A percentile compares a stretch with the other conserved stretches of the same genome.
phyloP scores from a whole-genome alignment of 2,797 vertebrate genomes.

The Discoglossus pictus region DNA sequence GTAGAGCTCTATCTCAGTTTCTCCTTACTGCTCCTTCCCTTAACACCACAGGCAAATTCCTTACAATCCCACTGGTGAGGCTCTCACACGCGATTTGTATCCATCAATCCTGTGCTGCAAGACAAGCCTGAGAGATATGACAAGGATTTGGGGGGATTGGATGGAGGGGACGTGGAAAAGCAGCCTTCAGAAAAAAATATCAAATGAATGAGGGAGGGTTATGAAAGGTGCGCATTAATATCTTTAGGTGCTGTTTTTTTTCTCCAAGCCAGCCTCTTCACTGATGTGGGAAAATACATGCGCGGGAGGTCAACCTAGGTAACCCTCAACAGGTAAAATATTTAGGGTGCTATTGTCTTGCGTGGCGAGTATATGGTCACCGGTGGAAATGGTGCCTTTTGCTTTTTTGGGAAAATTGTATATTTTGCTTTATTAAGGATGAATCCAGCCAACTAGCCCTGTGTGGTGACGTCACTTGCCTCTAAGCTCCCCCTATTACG shows the following conservation, averaged over 20 bases:
- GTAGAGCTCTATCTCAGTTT: slow-evolving; percentile 71
- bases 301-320: slow-evolving; percentile 70
- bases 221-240: slow-evolving; percentile 67
- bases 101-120: slow-evolving; percentile 71
- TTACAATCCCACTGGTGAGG: slow-evolving; percentile 73
- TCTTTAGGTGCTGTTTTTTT: slow-evolving; percentile 57
- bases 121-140: slow-evolving; percentile 63
- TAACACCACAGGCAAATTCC: slow-evolving; percentile 77
- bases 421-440: too few species aligned
- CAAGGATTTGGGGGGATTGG: slow-evolving; percentile 54
- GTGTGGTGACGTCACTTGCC: slow-evolving; percentile 48
- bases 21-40: slow-evolving; percentile 80
- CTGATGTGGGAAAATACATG: slow-evolving; percentile 58
- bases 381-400: slow-evolving; percentile 27
- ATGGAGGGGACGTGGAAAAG: slow-evolving; percentile 54
- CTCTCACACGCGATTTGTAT: slow-evolving; percentile 70
- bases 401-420: slow-evolving; percentile 20
- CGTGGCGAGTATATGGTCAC: slow-evolving; percentile 2
- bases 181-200: slow-evolving; percentile 55
- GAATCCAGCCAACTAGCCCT: slow-evolving; percentile 27
- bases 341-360: not conserved
- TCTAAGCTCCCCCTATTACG: slow-evolving; percentile 34
- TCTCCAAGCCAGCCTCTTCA: slow-evolving; percentile 59
- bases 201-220: slow-evolving; percentile 63
- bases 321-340: slow-evolving; percentile 72